Evolutionary conservation across 1,140 invertebrate genomes (phyloP).

Genomic region (Cyclina sinensis): DNA sequence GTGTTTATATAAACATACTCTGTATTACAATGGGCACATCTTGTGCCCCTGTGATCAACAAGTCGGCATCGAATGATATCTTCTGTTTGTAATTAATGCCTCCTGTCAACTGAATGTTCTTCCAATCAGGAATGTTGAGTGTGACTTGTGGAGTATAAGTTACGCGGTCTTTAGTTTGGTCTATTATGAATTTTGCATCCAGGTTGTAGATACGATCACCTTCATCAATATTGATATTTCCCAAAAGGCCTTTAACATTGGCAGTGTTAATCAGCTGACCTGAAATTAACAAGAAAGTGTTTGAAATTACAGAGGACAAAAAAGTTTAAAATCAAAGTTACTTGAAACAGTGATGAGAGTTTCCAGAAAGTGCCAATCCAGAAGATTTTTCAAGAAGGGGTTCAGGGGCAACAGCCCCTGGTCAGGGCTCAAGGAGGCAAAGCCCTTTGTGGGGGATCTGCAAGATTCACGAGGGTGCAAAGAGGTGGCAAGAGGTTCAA

Average conservation of each 20-base stretch:
- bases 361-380: too few species aligned
- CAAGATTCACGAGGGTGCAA: too few species aligned
- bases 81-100: conserved; percentile 61
- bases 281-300: conserved; percentile 63
- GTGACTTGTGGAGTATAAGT: conserved; percentile 79
- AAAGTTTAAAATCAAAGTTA: too few species aligned
- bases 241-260: conserved; percentile 74
- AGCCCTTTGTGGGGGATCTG: too few species aligned
- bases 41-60: conserved; percentile 72
- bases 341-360: too few species aligned
- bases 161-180: conserved; percentile 63
- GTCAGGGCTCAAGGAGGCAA: too few species aligned
- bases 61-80: conserved; percentile 71
- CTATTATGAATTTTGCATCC: conserved; percentile 74
- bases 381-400: too few species aligned
- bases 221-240: conserved; percentile 77
- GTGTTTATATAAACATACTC: conserved; percentile 71
- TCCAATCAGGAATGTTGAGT: conserved; percentile 71
- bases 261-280: conserved; percentile 73
- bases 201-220: conserved; percentile 72
- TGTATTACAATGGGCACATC: conserved; percentile 77
- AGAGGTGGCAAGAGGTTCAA: too few species aligned
- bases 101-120: conserved; percentile 73
- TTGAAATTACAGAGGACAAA: too few species aligned
- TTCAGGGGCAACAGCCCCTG: too few species aligned